Base-by-base conservation (phyloP, 2,113 vertebrate species). In the Perognathus longimembris region DNA sequence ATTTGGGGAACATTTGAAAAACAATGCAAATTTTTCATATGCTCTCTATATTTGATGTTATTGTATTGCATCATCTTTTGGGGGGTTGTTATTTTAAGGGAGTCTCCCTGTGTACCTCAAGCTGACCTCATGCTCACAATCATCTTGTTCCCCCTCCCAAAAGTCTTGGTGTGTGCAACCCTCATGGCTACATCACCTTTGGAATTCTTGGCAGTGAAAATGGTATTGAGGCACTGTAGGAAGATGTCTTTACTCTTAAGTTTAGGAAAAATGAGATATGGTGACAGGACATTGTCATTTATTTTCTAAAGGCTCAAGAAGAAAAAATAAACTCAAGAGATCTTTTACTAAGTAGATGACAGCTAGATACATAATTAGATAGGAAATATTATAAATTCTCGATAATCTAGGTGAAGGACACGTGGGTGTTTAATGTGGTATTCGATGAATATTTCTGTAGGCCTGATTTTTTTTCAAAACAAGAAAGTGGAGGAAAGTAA, bases 391-490 rank as follows among this genome's bases (percentile, higher is more conserved):
- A 71, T 57, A 78, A 78, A 89, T 11, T 81, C 36, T 54, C 82
- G 63, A 26, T 83, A 85, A 66, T 70, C 38, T 85, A 92, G 45
- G 6, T 89, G 30, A 88, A 76, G 59, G 4, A 1, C 36, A 61
- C 57, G 4, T 76, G 34, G 11, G 3, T 82, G 22, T 42, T 80
- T 34, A n/a, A 21, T 75, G 75, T 42, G 64, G 5, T 59, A 63
- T 26, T 85, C 42, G 80, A 82, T 92, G 42, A 88, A 50, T 38
- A 67, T 57, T 83, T 78, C 54, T 21, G 4, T 9, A 84, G 30
- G 40, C 6, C 88, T 96, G 45, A 59, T 59, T 82, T 54, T 87
- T 93, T 74, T 91, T 91, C 61, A 83, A 61, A 91, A 34, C 26
- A 87, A 87, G 89, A 90, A 36, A 20, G 14, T 40, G 77, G 8